These are phyloP conservation scores for Entomobrya multifasciata DNA, from an alignment of 2,888 invertebrate species.

Conservation along the genomic window DNA sequence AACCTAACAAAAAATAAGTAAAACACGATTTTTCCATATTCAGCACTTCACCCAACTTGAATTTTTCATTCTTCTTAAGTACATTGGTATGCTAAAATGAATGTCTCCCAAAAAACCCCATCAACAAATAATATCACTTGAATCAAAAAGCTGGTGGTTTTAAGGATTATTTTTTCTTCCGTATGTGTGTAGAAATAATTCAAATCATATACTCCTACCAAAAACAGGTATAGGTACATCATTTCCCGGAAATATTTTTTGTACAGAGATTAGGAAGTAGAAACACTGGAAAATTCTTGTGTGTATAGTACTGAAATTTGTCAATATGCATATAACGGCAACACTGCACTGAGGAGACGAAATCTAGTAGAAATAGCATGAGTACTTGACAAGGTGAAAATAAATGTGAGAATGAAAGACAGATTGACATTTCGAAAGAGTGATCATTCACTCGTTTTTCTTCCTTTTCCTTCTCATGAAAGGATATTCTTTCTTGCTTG, in stretches of 20 bases:
- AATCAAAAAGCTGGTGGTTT: too few relatives aligned
- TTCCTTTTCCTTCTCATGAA: conserved; percentile 21
- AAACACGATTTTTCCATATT: conserved; percentile 55
- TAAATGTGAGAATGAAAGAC: conserved; percentile 68
- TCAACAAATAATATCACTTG: too few relatives aligned
- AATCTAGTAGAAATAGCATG: conserved; percentile 56
- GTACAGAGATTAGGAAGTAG: too few relatives aligned
- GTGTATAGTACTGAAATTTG: too few relatives aligned
- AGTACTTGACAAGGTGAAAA: conserved; percentile 48
- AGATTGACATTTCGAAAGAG: conserved; percentile 68
- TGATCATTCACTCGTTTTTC: conserved; percentile 67
- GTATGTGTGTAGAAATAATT: not conserved
- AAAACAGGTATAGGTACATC: too few relatives aligned
- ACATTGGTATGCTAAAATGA: not conserved
- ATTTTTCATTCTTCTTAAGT: conserved; percentile 31
- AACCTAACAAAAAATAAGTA: not conserved
- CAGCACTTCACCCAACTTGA: conserved; percentile 18
- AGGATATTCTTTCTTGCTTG: not conserved
- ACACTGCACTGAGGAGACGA: conserved; percentile 8
- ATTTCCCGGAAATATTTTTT: too few relatives aligned
- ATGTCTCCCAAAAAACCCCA: not conserved
- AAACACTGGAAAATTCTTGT: too few relatives aligned
- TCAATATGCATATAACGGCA: too few relatives aligned
- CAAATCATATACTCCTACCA: too few relatives aligned
- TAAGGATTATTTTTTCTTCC: not conserved